These are phyloP conservation scores for Panzeria rudis DNA, from an alignment of 2,888 invertebrate species.

Conservation along the genomic window DNA sequence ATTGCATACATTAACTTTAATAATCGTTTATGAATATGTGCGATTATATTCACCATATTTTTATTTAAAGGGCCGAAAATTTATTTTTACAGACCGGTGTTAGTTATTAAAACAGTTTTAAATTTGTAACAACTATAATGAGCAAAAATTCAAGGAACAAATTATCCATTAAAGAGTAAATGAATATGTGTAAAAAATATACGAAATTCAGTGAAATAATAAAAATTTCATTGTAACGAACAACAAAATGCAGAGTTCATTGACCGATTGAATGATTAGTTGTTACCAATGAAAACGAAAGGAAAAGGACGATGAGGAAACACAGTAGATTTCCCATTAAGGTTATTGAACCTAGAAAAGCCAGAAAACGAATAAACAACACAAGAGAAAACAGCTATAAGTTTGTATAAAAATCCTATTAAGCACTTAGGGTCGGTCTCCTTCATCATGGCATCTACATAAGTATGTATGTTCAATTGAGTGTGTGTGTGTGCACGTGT, in stretches of 20 bases:
- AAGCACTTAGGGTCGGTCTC: background rate
- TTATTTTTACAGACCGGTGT: too few species aligned
- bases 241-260: conserved; percentile 31
- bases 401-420: background rate
- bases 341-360: conserved; percentile 64
- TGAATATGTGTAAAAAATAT: background rate
- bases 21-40: too few species aligned
- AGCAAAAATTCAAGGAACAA: conserved; percentile 27
- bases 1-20: too few species aligned
- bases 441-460: background rate
- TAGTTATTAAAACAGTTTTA: too few species aligned
- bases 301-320: conserved; percentile 30
- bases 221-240: conserved; percentile 13
- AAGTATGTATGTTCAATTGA: background rate
- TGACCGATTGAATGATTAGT: conserved; percentile 30
- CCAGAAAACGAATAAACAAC: conserved; percentile 15
- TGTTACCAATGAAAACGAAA: conserved; percentile 58
- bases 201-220: background rate
- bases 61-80: too few species aligned
- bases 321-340: conserved; percentile 49
- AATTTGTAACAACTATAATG: conserved; percentile 7
- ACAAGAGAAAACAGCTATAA: conserved; percentile 20
- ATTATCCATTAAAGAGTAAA: conserved; percentile 31
- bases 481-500: conserved; percentile 36
- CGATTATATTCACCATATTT: too few species aligned